These are phyloP conservation scores for Philopedon plagiatum DNA, from an alignment of 2,888 invertebrate genomes.

Conservation along the genomic window DNA sequence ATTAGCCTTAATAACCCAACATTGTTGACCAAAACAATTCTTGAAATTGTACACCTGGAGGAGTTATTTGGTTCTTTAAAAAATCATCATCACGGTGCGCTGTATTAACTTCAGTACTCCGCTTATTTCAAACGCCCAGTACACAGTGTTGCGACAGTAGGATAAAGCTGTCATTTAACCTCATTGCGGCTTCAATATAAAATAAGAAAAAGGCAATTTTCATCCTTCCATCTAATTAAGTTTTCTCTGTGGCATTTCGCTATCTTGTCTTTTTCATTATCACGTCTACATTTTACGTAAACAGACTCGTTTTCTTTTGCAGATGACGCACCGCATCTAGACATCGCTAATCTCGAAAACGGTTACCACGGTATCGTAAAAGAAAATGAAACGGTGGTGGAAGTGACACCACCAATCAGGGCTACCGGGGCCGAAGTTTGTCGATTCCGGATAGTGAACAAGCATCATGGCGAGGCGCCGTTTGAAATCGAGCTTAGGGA, in stretches of 20 bases:
- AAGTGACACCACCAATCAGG: constrained; percentile 92
- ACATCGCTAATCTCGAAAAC: constrained; percentile 85
- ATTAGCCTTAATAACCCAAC: no score
- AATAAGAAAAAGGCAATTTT: neutral
- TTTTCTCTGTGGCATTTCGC: neutral
- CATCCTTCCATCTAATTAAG: neutral
- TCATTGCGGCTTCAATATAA: neutral
- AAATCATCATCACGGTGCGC: no score
- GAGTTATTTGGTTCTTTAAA: no score
- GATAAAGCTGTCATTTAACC: neutral
- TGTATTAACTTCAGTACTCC: no score
- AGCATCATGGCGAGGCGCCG: constrained; percentile 95
- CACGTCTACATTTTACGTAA: no score
- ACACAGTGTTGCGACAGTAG: no score
- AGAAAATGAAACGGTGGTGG: constrained; percentile 93
- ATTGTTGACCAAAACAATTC: no score
- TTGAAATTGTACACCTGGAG: no score
- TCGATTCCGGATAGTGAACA: constrained; percentile 91
- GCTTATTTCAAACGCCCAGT: no score
- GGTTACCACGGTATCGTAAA: constrained; percentile 94
- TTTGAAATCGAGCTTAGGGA: constrained; percentile 72
- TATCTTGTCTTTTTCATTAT: no score
- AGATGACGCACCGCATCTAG: constrained; percentile 76
- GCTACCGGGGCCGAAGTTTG: constrained; percentile 79
- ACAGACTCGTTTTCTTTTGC: constrained; percentile 63